phyloP scores from a whole-genome alignment of 2,888 invertebrate genomes.

The Notodonta dromedarius region DNA sequence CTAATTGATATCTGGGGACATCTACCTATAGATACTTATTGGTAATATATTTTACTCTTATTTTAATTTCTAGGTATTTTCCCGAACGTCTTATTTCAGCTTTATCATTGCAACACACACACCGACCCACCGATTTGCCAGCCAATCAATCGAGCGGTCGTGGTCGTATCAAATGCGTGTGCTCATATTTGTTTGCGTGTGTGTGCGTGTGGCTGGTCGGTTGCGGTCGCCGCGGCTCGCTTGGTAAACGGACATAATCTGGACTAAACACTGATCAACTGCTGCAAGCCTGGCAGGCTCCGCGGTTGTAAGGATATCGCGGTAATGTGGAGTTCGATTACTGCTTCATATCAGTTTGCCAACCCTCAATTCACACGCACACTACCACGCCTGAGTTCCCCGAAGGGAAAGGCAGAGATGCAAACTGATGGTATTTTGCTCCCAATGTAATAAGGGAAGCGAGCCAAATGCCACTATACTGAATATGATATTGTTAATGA shows the following conservation, averaged over 20 bases:
- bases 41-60: neutral
- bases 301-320: constrained; percentile 23
- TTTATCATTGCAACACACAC: constrained; percentile 15
- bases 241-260: constrained; percentile 77
- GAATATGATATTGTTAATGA: too few species aligned
- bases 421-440: too few species aligned
- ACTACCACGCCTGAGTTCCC: too few species aligned
- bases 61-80: neutral
- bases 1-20: too few species aligned
- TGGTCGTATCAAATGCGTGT: constrained; percentile 5
- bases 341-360: constrained; percentile 1
- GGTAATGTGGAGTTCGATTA: constrained; percentile 41
- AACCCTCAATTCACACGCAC: neutral
- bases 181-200: constrained; percentile 18
- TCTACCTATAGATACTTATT: too few species aligned
- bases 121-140: constrained; percentile 12
- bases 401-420: too few species aligned
- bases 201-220: constrained; percentile 41
- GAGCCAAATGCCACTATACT: too few species aligned
- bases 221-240: constrained; percentile 70
- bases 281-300: constrained; percentile 34
- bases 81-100: constrained; percentile 23
- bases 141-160: neutral
- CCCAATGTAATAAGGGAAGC: too few species aligned
- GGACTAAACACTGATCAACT: constrained; percentile 72